These are phyloP conservation scores for Ooceraea biroi DNA, from an alignment of 1,140 invertebrate genomes.

Conservation along the genomic window DNA sequence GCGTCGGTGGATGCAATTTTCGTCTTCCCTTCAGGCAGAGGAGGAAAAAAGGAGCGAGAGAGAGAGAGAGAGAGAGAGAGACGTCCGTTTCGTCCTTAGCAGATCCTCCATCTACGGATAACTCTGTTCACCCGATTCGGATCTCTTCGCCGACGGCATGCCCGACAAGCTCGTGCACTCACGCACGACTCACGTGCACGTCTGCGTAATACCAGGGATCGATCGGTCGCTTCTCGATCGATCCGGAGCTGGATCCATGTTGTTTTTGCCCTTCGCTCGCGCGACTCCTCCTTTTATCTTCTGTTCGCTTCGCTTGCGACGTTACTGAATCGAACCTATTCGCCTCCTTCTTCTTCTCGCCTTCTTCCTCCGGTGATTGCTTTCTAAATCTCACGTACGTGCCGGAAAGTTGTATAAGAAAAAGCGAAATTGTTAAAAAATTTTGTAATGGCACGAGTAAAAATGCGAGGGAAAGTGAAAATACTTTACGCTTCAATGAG, in stretches of 20 bases:
- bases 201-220: slow-evolving; percentile 84
- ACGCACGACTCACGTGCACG: slow-evolving; percentile 80
- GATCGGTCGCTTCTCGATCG: slow-evolving; percentile 75
- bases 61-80: not conserved
- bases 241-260: slow-evolving; percentile 77
- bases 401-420: slow-evolving; percentile 45
- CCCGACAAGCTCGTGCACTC: slow-evolving; percentile 72
- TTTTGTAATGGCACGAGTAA: not conserved
- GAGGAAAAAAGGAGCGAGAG: not conserved
- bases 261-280: slow-evolving; percentile 76
- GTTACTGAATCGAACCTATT: slow-evolving; percentile 73
- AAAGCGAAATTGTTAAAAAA: slow-evolving; percentile 27
- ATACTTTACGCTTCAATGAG: not conserved
- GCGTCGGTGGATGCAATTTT: slow-evolving; percentile 75
- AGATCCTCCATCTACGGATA: not conserved
- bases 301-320: slow-evolving; percentile 76
- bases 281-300: slow-evolving; percentile 72
- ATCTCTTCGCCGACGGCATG: slow-evolving; percentile 32
- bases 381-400: slow-evolving; percentile 71
- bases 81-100: slow-evolving; percentile 33
- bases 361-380: slow-evolving; percentile 63
- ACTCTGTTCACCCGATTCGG: slow-evolving; percentile 59
- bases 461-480: slow-evolving; percentile 10
- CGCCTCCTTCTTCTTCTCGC: slow-evolving; percentile 29
- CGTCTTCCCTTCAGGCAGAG: slow-evolving; percentile 49